A percentile compares a stretch with the other conserved stretches of the same genome.
phyloP scores from a whole-genome alignment of 2,113 vertebrate genomes.

The Jacana jacana region DNA sequence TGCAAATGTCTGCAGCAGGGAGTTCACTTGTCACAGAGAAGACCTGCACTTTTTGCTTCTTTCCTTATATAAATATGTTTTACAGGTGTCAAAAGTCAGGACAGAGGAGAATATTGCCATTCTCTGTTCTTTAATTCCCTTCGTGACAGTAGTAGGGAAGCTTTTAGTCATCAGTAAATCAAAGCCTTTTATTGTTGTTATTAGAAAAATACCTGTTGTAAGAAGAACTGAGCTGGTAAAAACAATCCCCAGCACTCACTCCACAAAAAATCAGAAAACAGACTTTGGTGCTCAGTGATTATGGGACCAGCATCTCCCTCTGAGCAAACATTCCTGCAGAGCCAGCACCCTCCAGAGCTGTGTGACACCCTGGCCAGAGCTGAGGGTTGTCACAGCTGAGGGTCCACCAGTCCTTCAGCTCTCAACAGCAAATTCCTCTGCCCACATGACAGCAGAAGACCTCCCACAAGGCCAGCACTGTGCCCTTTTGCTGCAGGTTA shows the following conservation, averaged over 20 bases:
- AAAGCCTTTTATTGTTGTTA: not conserved
- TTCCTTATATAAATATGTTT: not conserved
- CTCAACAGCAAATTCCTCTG: not conserved
- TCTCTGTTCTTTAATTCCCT: not conserved
- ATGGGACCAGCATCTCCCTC: not conserved
- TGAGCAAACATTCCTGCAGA: not conserved
- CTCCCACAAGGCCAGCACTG: not conserved
- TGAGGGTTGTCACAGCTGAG: not conserved
- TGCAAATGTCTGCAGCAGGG: not conserved
- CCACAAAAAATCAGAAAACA: not conserved
- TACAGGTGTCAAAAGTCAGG: not conserved
- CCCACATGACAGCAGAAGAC: not conserved
- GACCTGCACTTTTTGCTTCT: not conserved
- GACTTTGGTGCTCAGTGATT: not conserved
- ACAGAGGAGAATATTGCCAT: not conserved
- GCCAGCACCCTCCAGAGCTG: not conserved
- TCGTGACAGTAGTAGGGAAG: not conserved
- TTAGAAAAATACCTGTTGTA: not conserved
- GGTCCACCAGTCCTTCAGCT: not conserved
- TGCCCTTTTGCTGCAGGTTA: rapidly evolving
- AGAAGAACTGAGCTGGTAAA: not conserved
- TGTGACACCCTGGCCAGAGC: rapidly evolving
- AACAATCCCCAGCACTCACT: not conserved
- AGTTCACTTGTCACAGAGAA: not conserved
- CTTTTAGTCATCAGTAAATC: not conserved